phyloP scores from a whole-genome alignment of 2,797 vertebrate species.

The Xiphorhynchus erythropygius region DNA sequence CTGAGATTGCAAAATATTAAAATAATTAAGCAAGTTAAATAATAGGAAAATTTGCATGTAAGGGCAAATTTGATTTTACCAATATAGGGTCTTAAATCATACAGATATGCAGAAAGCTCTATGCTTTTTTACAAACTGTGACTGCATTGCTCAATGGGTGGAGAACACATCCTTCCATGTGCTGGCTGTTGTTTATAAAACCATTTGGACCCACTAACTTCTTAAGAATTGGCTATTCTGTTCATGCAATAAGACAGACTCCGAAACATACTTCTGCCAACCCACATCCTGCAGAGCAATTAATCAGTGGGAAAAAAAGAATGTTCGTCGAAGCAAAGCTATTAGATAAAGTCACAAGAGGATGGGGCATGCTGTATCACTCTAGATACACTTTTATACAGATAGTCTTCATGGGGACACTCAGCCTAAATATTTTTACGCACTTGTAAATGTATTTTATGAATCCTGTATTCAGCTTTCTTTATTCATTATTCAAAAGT shows the following conservation, averaged over 20 bases:
- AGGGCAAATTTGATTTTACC: background rate
- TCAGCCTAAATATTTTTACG: background rate
- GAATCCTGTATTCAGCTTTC: background rate
- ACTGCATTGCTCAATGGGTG: background rate
- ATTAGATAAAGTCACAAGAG: background rate
- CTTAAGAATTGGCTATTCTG: background rate
- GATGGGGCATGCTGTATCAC: rapidly evolving
- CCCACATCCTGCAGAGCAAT: background rate
- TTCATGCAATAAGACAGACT: background rate
- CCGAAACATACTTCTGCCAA: background rate
- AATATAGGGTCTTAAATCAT: background rate
- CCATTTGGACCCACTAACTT: background rate
- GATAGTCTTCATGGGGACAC: background rate
- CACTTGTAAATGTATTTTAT: background rate
- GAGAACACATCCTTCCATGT: background rate
- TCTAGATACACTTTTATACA: background rate
- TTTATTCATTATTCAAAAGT: background rate
- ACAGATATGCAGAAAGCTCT: background rate
- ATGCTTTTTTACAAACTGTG: background rate
- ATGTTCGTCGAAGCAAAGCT: background rate
- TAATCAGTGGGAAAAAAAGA: background rate
- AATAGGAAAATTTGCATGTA: background rate
- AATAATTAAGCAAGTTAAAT: background rate
- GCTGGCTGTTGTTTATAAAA: background rate
- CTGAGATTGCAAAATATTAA: background rate